phyloP scores from a whole-genome alignment of 2,888 invertebrate genomes.

The Deroplatys truncata region DNA sequence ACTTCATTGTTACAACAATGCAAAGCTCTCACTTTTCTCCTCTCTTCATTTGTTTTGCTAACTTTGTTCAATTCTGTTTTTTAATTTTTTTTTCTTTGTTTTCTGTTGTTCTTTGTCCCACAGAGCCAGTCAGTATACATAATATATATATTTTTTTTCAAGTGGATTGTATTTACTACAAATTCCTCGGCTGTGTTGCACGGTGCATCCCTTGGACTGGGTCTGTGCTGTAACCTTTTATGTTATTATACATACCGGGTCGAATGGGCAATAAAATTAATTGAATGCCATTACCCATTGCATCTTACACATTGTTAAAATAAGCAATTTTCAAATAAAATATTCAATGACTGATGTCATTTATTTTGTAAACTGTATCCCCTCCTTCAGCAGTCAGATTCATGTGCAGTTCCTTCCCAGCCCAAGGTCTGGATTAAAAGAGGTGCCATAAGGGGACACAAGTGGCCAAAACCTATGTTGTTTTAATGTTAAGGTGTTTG shows the following conservation, averaged over 20 bases:
- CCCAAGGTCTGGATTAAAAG: not conserved
- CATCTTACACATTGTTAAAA: conserved; percentile 31
- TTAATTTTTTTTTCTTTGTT: not conserved
- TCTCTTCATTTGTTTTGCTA: conserved; percentile 4
- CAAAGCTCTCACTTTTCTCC: not conserved
- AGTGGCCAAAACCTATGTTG: not conserved
- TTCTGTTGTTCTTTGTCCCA: not conserved
- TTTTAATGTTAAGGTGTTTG: not conserved
- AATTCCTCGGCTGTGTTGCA: conserved; percentile 29
- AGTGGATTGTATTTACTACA: conserved; percentile 17
- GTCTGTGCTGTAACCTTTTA: conserved; percentile 24
- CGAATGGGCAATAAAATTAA: conserved; percentile 27
- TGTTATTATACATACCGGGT: conserved; percentile 20
- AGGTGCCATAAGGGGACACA: not conserved
- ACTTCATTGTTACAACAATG: conserved; percentile 21
- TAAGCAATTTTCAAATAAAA: conserved; percentile 30
- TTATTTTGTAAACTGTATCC: conserved; percentile 14
- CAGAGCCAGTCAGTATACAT: conserved; percentile 1
- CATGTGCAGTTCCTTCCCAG: not conserved
- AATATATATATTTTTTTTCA: conserved; percentile 4
- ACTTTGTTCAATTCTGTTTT: not conserved
- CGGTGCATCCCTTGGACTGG: conserved; percentile 19
- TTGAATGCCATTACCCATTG: conserved; percentile 28
- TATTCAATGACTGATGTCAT: conserved; percentile 29
- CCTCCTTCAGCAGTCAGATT: not conserved